Evolutionary conservation across 2,888 invertebrate genomes (phyloP).

Genomic region (Atethmia centrago): DNA sequence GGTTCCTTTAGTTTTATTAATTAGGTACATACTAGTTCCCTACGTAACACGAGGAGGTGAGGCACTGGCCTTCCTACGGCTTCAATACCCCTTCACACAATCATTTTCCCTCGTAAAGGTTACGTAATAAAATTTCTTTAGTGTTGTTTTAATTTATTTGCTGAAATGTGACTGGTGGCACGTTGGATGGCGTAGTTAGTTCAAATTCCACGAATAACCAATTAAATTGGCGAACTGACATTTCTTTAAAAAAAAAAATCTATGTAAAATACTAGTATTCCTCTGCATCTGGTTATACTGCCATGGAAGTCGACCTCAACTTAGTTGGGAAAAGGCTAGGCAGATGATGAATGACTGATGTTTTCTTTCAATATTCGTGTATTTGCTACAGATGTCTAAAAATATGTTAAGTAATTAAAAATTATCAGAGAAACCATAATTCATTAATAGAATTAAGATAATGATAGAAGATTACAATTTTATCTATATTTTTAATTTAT

Average conservation of each 20-base stretch:
- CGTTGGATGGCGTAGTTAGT: constrained; percentile 23
- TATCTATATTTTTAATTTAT: constrained; percentile 8
- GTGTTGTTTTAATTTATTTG: constrained; percentile 23
- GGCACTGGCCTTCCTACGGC: constrained; percentile 40
- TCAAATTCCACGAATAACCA: constrained; percentile 8
- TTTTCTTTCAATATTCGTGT: background rate
- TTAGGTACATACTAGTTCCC: constrained; percentile 36
- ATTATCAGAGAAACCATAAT: background rate
- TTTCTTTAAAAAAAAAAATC: background rate
- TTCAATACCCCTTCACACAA: constrained; percentile 50
- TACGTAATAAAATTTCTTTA: constrained; percentile 24
- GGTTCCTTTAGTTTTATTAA: constrained; percentile 55
- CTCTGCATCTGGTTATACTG: background rate
- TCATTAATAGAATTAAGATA: background rate
- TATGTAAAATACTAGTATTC: background rate
- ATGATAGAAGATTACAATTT: background rate
- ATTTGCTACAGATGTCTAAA: no score
- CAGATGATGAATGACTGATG: background rate
- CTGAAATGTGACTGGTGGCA: constrained; percentile 29
- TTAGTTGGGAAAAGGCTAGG: no score
- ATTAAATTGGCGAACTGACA: background rate
- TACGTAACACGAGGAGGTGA: constrained; percentile 45
- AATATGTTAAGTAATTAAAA: background rate
- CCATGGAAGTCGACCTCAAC: background rate
- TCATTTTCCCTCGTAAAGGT: constrained; percentile 13